Evolutionary conservation across 2,888 invertebrate species (phyloP).

Genomic region (Cheilosia grossa): DNA sequence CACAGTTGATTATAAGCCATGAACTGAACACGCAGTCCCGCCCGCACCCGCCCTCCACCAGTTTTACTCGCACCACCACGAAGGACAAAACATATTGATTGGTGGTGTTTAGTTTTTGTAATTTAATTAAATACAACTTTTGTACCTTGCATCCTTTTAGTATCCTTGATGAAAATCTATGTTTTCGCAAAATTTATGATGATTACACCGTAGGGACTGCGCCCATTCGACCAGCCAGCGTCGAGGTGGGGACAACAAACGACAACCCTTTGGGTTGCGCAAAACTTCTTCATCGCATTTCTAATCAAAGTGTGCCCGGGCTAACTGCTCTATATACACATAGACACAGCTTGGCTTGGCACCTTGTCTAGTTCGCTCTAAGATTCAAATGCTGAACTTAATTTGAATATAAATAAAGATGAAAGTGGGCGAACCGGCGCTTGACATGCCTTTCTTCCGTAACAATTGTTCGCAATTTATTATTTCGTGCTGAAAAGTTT

Average conservation of each 20-base stretch:
- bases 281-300: slow-evolving; percentile 48
- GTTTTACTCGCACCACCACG: background rate
- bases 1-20: slow-evolving; percentile 55
- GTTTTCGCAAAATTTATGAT: slow-evolving; percentile 53
- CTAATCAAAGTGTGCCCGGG: slow-evolving; percentile 40
- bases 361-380: slow-evolving; percentile 52
- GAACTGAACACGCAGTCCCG: slow-evolving; percentile 7
- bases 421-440: slow-evolving; percentile 38
- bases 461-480: slow-evolving; percentile 63
- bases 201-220: slow-evolving; percentile 34
- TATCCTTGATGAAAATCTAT: slow-evolving; percentile 49
- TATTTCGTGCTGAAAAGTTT: slow-evolving; percentile 51
- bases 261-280: background rate
- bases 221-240: background rate
- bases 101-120: slow-evolving; percentile 56
- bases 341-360: slow-evolving; percentile 24
- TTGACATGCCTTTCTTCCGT: slow-evolving; percentile 43
- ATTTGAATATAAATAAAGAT: slow-evolving; percentile 70
- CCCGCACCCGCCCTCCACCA: background rate
- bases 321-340: background rate
- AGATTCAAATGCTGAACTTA: slow-evolving; percentile 65
- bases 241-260: background rate
- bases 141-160: slow-evolving; percentile 36
- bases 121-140: slow-evolving; percentile 56
- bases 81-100: slow-evolving; percentile 65